These are phyloP conservation scores for Calvadosia cruxmelitensis DNA, from an alignment of 30 jellyfish, hydroid and myxozoan species.

Conservation along the genomic window DNA sequence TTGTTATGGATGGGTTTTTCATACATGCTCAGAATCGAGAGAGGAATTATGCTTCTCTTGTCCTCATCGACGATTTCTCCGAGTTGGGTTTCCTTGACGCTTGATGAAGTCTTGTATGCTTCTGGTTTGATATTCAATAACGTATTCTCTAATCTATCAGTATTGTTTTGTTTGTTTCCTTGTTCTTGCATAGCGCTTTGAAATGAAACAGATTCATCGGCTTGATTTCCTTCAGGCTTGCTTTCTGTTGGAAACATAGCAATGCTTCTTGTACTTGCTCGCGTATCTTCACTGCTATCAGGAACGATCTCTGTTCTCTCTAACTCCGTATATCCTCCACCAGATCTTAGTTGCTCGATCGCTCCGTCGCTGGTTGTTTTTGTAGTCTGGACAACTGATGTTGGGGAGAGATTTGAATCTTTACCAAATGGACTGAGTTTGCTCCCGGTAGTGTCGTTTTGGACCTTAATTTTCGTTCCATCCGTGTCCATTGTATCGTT, in stretches of 20 bases:
- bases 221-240: not conserved
- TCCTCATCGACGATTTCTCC: constrained; percentile 37
- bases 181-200: not conserved
- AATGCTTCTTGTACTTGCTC: too few relatives aligned
- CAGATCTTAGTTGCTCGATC: too few relatives aligned
- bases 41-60: constrained; percentile 4
- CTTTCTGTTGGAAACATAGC: not conserved
- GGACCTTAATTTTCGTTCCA: too few relatives aligned
- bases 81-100: not conserved
- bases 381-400: too few relatives aligned
- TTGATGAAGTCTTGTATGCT: not conserved
- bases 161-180: not conserved
- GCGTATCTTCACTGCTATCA: not conserved
- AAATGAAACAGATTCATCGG: not conserved
- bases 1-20: not conserved
- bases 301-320: not conserved
- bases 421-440: too few relatives aligned
- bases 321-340: not conserved
- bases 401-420: too few relatives aligned
- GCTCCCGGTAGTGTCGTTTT: too few relatives aligned
- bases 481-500: too few relatives aligned
- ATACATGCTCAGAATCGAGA: not conserved
- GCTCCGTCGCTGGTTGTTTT: too few relatives aligned
- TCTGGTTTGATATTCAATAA: not conserved
- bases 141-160: too few relatives aligned